phyloP scores from a whole-genome alignment of 1,140 invertebrate genomes.

The Coenobita brevimanus region DNA sequence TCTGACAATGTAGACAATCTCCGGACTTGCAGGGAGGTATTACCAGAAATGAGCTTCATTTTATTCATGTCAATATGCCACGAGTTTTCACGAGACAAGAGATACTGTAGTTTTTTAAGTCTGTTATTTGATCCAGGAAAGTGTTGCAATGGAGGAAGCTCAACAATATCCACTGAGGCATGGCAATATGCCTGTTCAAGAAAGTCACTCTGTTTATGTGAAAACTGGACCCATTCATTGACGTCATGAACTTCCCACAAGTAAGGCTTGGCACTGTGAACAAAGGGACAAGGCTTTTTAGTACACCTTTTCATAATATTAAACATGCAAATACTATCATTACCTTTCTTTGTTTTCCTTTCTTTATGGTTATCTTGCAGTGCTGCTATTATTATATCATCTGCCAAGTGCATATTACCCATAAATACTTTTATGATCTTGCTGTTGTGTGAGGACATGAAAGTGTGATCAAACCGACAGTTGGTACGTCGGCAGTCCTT shows the following conservation, averaged over 20 bases:
- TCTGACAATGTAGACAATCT: conserved; percentile 64
- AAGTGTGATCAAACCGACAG: conserved; percentile 49
- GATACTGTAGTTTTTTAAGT: background rate
- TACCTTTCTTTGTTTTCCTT: conserved; percentile 1
- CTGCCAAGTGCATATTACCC: background rate
- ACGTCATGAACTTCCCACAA: conserved; percentile 43
- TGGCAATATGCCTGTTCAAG: conserved; percentile 50
- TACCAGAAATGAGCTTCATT: conserved; percentile 9
- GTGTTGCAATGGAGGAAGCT: conserved; percentile 9
- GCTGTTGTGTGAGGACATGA: conserved; percentile 40
- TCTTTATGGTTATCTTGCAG: conserved; percentile 28
- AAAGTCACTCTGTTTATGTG: conserved; percentile 24
- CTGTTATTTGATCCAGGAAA: background rate
- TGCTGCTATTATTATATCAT: background rate
- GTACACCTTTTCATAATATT: conserved; percentile 45
- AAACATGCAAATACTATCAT: conserved; percentile 38
- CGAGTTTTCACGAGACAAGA: conserved; percentile 8
- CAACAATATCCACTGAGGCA: conserved; percentile 16
- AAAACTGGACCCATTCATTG: conserved; percentile 38
- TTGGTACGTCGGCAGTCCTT: conserved; percentile 18
- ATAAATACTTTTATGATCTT: background rate
- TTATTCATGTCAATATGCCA: conserved; percentile 50
- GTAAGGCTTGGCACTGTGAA: conserved; percentile 49
- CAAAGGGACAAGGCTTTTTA: conserved; percentile 30
- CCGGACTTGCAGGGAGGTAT: background rate